Evolutionary conservation across 1,140 invertebrate genomes (phyloP).

Genomic region (Zaprionus inermis): DNA sequence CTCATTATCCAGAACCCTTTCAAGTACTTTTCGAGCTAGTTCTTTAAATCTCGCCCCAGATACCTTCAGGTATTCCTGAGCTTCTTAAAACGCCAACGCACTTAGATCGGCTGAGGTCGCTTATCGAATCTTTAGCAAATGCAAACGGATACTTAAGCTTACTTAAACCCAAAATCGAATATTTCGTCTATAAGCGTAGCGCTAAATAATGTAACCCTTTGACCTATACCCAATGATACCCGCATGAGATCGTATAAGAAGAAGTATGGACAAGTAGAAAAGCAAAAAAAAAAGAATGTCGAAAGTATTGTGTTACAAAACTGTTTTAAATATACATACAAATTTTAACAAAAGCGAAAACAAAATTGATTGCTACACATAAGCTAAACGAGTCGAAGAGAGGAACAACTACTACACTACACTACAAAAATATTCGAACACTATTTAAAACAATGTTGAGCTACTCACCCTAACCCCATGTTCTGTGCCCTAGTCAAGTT

Average conservation of each 20-base stretch:
- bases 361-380: constrained; percentile 26
- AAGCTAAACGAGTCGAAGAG: constrained; percentile 6
- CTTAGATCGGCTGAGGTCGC: constrained; percentile 31
- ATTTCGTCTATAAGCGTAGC: constrained; percentile 49
- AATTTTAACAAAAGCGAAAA: constrained; percentile 34
- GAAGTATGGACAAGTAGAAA: neutral
- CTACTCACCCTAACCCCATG: neutral
- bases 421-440: constrained; percentile 29
- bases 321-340: constrained; percentile 33
- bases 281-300: constrained; percentile 1
- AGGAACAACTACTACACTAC: constrained; percentile 11
- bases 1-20: neutral
- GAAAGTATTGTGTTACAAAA: constrained; percentile 35
- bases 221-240: constrained; percentile 11
- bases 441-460: constrained; percentile 26
- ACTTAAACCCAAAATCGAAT: constrained; percentile 27
- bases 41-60: constrained; percentile 8
- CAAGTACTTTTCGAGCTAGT: constrained; percentile 16
- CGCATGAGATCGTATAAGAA: neutral
- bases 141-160: constrained; percentile 33
- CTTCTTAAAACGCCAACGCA: constrained; percentile 23
- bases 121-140: constrained; percentile 57
- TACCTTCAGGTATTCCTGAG: constrained; percentile 16
- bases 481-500: neutral
- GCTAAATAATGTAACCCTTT: constrained; percentile 47